Conservation (phyloP, 2,797 vertebrate species). For the Siniperca scherzeri region DNA sequence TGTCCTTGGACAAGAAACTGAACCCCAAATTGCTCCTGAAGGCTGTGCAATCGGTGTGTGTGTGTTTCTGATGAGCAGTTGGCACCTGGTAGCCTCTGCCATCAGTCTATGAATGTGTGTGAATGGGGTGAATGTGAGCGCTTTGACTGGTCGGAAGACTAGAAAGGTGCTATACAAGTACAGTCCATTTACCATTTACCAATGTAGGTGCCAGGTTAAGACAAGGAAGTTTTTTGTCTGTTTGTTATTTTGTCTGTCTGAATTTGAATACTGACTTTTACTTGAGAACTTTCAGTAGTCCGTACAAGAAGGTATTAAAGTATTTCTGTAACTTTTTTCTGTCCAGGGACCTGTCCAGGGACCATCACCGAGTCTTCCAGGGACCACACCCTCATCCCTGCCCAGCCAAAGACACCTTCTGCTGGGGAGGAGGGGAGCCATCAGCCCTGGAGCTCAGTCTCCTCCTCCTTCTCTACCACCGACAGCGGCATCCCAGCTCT, state of each 20-base stretch:
- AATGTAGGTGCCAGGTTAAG: neutral
- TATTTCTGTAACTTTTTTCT: neutral
- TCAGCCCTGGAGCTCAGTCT: constrained; percentile 80
- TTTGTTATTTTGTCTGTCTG: neutral
- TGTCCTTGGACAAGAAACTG: no score
- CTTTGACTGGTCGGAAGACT: no score
- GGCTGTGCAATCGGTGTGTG: no score
- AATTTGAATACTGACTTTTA: neutral
- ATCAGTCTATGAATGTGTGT: no score
- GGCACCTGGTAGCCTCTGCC: no score
- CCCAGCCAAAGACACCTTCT: constrained; percentile 65
- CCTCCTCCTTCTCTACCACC: constrained; percentile 60
- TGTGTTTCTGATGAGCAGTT: no score
- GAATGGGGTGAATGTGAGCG: no score
- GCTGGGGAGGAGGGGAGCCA: constrained; percentile 80
- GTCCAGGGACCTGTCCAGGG: constrained; percentile 48
- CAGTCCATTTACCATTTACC: no score
- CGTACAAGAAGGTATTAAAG: neutral
- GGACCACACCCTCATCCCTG: constrained; percentile 38
- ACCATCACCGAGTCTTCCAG: constrained; percentile 56
- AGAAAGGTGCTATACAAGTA: no score
- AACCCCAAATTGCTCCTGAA: no score
- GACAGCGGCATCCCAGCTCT: constrained; percentile 55
- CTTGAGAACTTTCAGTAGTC: neutral
- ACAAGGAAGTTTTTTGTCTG: neutral